Percentiles rank a stretch among this genome's conserved stretches.
Conservation (phyloP, 2,113 vertebrate genomes). For the Podarcis muralis region DNA sequence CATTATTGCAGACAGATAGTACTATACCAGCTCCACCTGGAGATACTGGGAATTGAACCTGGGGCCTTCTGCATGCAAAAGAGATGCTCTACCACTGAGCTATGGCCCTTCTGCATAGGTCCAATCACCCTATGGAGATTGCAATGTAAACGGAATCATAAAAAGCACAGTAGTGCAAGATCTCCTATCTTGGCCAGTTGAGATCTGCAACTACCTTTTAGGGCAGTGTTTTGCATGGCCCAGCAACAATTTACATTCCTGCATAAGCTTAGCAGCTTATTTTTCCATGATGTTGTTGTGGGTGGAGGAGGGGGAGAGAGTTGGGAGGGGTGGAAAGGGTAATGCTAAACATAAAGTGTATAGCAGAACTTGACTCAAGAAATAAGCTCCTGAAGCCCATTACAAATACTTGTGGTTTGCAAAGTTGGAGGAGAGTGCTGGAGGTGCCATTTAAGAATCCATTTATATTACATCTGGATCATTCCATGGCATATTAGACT, state of each 20-base stretch:
- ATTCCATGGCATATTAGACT: constrained; percentile 53
- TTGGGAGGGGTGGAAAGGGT: background rate
- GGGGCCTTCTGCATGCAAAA: no score
- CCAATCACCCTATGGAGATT: background rate
- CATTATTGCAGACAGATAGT: no score
- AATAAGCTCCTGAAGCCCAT: constrained; percentile 58
- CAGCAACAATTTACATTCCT: background rate
- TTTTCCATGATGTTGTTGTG: accelerated
- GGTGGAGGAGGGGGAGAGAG: background rate
- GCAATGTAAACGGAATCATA: background rate
- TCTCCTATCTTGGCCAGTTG: background rate
- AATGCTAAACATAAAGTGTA: constrained; percentile 36
- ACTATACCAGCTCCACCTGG: no score
- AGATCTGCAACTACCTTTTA: background rate
- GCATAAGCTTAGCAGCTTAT: constrained; percentile 11
- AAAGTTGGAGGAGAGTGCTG: constrained; percentile 60
- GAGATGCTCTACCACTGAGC: no score
- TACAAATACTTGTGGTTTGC: constrained; percentile 64
- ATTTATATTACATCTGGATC: constrained; percentile 60
- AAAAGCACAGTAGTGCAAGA: background rate
- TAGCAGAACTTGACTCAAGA: constrained; percentile 30
- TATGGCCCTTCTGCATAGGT: no score
- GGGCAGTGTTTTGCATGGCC: background rate
- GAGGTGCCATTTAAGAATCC: constrained; percentile 62
- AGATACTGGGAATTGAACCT: no score